Evolutionary conservation across 2,888 invertebrate genomes (phyloP), one percentile per base, ranked within the genome.

Genomic region (Vanessa cardui): DNA sequence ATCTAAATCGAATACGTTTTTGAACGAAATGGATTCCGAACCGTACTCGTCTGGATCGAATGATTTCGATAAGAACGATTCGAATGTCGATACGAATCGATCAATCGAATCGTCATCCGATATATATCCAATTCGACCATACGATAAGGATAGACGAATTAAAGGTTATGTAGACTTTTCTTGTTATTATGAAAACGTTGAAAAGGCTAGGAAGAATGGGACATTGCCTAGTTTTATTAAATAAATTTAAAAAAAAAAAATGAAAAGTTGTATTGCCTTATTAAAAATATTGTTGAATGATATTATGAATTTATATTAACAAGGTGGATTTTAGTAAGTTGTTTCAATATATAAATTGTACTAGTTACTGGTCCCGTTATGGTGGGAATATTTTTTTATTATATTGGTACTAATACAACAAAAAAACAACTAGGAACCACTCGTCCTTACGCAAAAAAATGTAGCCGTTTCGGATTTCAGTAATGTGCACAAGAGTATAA

Each of bases 91-190:
- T 74, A 89, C 91, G 2, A 86, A 90, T 81, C 77, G 86, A 49
- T 90, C 90, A 21, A 83, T 86, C 33, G 88, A 91, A 62, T 89
- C 89, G n/a, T 85, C 83, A 2, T 89, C 89, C 0, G 92, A 92
- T 78, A 85, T 89, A 0, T 89, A 91, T 76, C 87, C 90, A 2
- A 83, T 81, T 0, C 78, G 85, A 46, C 82, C 83, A 39, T 87
- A 84, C 49, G 95, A 96, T 77, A 94, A 93, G 74, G 95, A 96
- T 79, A 94, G 95, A 26, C 94, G 94, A 79, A 96, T 98, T 3
- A 94, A 94, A 64, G 94, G 97, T 0, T 98, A 98, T 81, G 97
- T 98, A 0, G 96, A 97, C 84, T 98, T 98, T 84, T 93, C 95
- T 0, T 96, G 95, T 78, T 98, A 96, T 89, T 97, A 95, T 77